Base-by-base conservation (phyloP, 2,888 invertebrate species). In the Cremastobaeus sp. region DNA sequence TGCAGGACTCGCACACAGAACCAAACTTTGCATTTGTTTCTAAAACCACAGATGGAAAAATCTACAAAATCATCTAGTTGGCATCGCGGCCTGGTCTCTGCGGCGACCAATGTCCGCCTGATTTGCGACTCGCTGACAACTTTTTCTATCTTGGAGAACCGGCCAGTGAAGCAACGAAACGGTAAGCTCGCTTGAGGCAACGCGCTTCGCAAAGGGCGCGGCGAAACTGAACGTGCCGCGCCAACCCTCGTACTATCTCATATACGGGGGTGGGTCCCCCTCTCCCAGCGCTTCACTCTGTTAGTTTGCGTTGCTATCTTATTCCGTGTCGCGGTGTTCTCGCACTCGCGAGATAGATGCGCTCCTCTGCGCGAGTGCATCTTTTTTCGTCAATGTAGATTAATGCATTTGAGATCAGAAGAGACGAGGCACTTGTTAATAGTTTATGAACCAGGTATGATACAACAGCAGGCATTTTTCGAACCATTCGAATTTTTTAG, bases 171-270 rank as follows among this genome's bases (percentile, higher is more conserved):
- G 18, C 47, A 28, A 74, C 54, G 72, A 76, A 68, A 77, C 72
- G 43, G 74, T 70, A 69, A 72, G 71, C 78, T 77, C 81, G 68
- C 77, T 68, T 47, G 70, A 76, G 77, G 79, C 79, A 79, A 78
- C 85, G 86, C 86, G 86, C 86, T 81, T 86, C 83, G 83, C 84
- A 83, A 87, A 86, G 86, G 86, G 86, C 85, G 86, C 86, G 86
- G 86, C 86, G 86, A 83, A 83, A 87, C 86, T 87, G 86, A 84
- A 78, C 83, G 76, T 79, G 79, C 77, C 78, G 79, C 79, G 77
- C 79, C 81, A 79, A 80, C 79, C 81, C 80, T 77, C 79, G 74
- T 76, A 57, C 60, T 78, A 66, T 78, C 74, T 79, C 77, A 30
- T 35, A 39, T 48, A 59, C 47, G 55, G 68, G 75, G 52, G 47